Percentiles rank a stretch among this genome's conserved stretches.
These are phyloP conservation scores for Oophaga pumilio DNA, from an alignment of 2,113 vertebrate species.

Conservation along the genomic window DNA sequence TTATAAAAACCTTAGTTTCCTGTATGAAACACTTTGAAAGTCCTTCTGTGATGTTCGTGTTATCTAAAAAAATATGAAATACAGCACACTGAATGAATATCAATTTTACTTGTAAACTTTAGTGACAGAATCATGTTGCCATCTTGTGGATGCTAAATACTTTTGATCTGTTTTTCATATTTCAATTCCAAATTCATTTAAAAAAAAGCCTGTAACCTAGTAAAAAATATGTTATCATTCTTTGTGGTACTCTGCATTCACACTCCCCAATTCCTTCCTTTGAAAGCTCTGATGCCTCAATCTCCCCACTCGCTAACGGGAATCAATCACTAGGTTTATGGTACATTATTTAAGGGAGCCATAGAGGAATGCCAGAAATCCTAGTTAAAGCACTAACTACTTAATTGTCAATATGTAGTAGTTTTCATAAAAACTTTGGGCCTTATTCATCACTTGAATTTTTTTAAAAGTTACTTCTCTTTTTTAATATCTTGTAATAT, in stretches of 20 bases:
- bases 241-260: neutral
- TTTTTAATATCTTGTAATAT: no score
- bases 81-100: neutral
- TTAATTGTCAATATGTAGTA: no score
- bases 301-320: no score
- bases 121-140: slow-evolving; percentile 5
- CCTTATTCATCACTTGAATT: no score
- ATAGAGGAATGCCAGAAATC: no score
- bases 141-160: slow-evolving; percentile 7
- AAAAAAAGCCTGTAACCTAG: neutral
- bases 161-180: neutral
- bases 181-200: neutral
- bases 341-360: no score
- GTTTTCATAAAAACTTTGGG: no score
- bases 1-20: neutral
- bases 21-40: neutral
- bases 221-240: neutral
- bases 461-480: no score
- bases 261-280: neutral
- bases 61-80: neutral
- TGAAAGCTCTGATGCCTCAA: neutral
- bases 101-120: neutral
- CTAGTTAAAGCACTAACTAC: no score
- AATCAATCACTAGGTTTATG: no score
- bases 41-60: neutral